These are phyloP conservation scores for Limnephilus rhombicus DNA, from an alignment of 2,888 invertebrate species.

Conservation along the genomic window DNA sequence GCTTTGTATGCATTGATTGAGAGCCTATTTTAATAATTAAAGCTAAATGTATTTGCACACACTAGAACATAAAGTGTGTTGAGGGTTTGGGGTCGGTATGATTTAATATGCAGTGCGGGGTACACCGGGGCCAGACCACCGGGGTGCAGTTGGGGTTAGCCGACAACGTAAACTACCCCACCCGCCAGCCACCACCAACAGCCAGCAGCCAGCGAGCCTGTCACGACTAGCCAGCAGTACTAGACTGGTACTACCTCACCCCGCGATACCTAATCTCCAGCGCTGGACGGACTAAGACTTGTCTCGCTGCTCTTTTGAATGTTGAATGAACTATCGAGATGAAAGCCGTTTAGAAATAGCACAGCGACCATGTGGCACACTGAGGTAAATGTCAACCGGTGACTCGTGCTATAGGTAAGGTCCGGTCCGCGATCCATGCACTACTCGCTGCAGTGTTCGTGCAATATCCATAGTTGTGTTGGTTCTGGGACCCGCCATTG, in stretches of 20 bases:
- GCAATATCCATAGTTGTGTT: not conserved
- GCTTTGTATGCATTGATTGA: not conserved
- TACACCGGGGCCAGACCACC: conserved; percentile 13
- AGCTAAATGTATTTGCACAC: not conserved
- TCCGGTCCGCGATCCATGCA: not conserved
- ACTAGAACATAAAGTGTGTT: not conserved
- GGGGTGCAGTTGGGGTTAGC: conserved; percentile 28
- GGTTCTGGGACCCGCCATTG: not conserved
- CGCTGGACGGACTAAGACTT: not conserved
- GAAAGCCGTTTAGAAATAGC: conserved; percentile 15
- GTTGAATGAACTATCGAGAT: conserved; percentile 24
- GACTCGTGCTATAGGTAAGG: not conserved
- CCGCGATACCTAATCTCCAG: conserved; percentile 8
- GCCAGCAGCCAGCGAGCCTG: not conserved
- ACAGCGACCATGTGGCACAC: conserved; percentile 2
- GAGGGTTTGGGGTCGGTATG: conserved; percentile 29
- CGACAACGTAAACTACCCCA: conserved; percentile 24
- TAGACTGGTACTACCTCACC: not conserved
- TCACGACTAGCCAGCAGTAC: not conserved
- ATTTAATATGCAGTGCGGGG: conserved; percentile 32
- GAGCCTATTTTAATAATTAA: not conserved
- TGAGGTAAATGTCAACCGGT: conserved; percentile 21
- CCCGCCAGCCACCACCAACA: not conserved
- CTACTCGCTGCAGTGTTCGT: not conserved
- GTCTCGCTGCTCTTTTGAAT: not conserved